Evolutionary conservation across 2,797 vertebrate genomes (phyloP).

Genomic region (Cynopterus sphinx): DNA sequence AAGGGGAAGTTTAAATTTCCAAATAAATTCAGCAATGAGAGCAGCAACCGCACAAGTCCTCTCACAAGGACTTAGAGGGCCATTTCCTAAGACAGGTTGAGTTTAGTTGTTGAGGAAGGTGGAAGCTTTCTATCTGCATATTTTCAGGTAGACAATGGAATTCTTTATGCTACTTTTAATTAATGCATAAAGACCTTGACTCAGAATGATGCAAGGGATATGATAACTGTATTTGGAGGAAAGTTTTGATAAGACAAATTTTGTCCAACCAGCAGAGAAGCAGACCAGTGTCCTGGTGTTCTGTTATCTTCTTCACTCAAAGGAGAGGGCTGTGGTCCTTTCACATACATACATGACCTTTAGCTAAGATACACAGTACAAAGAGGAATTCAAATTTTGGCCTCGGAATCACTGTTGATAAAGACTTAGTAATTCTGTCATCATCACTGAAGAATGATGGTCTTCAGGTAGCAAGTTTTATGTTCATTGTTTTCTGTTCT

Average conservation of each 20-base stretch:
- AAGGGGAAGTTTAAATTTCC: not conserved
- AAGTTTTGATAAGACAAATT: not conserved
- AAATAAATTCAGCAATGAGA: conserved; percentile 5
- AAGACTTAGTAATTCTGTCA: not conserved
- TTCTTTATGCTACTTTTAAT: not conserved
- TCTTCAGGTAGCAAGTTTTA: not conserved
- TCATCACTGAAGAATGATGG: not conserved
- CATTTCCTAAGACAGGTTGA: not conserved
- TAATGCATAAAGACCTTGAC: not conserved
- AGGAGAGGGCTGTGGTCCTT: not conserved
- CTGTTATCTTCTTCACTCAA: not conserved
- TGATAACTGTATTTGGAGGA: not conserved
- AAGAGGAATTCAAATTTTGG: not conserved
- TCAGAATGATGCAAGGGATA: not conserved
- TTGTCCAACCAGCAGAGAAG: not conserved
- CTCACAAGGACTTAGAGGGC: not conserved
- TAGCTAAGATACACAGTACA: not conserved
- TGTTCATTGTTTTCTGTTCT: not conserved
- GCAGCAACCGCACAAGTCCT: not conserved
- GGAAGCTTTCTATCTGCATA: not conserved
- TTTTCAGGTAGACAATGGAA: not conserved
- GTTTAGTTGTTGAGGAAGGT: not conserved
- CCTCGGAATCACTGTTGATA: not conserved
- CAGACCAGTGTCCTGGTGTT: not conserved
- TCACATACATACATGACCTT: not conserved